phyloP scores from a whole-genome alignment of 2,797 vertebrate genomes.

The Danio kyathit region DNA sequence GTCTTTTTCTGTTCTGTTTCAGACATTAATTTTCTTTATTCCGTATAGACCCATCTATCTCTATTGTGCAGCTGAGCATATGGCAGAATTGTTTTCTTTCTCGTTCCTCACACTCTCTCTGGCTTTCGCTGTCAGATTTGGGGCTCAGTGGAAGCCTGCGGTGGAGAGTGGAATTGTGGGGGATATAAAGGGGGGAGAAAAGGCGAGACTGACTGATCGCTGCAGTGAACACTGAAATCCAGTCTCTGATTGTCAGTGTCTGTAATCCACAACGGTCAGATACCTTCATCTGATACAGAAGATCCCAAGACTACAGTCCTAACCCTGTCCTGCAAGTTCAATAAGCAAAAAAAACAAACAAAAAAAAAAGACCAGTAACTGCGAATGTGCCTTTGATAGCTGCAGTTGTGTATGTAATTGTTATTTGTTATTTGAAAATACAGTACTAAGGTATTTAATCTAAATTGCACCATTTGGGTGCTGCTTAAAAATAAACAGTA shows the following conservation, averaged over 20 bases:
- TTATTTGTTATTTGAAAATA: too few relatives aligned
- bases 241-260: neutral
- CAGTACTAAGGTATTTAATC: too few relatives aligned
- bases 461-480: too few relatives aligned
- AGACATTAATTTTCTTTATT: slow-evolving; percentile 21
- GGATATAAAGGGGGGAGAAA: neutral
- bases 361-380: neutral
- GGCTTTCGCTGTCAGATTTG: slow-evolving; percentile 3
- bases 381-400: neutral
- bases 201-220: slow-evolving; percentile 4
- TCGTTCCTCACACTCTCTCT: neutral
- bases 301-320: neutral
- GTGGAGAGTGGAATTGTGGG: slow-evolving; percentile 21
- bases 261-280: neutral
- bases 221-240: neutral
- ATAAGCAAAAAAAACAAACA: too few relatives aligned
- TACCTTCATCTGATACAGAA: slow-evolving; percentile 7
- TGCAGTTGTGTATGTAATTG: neutral
- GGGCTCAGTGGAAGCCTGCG: slow-evolving; percentile 17
- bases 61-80: slow-evolving; percentile 9
- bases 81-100: slow-evolving; percentile 9
- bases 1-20: neutral
- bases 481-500: too few relatives aligned
- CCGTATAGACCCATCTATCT: slow-evolving; percentile 26
- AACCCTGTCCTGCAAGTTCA: neutral